Base-by-base conservation (phyloP, 2,888 invertebrate species). In the Saturnia pavonia region DNA sequence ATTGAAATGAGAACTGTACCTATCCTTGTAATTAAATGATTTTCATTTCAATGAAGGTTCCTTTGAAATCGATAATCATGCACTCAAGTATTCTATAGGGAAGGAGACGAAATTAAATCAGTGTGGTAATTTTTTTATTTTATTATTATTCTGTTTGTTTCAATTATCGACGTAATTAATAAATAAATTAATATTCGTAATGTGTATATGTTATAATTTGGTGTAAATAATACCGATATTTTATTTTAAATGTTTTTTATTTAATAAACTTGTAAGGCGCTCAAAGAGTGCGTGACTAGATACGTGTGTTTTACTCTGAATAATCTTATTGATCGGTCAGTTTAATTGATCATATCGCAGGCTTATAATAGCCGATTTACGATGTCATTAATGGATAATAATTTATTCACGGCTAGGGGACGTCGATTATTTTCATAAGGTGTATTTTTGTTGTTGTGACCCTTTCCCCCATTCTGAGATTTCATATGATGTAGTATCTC, bases 191-290 rank as follows among this genome's bases (percentile, higher is more conserved):
- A 57, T 57, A 57, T 25, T 11, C 57, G 25, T 57, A 54, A 6
- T n/a, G 19, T 57, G 57, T 57, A 57, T 25, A 57, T 57, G 57
- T 57, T 91, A 91, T 91, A 85, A 90, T 90, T 92, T 88, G 83
- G 85, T 92, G 92, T 92, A 91, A 88, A 92, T 92, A 91, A 86
- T 80, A 78, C 78, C 57, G 84, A 57, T 57, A 57, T 87, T 86
- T 88, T 89, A 88, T 89, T 88, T 86, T 85, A 88, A 88, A 87
- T 90, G 88, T 89, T 89, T 89, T 89, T 91, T 91, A 88, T 88
- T 82, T 80, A 78, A 83, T 82, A 81, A 84, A 82, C 78, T 85
- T 82, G 80, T 84, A 82, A 77, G 75, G 85, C 87, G 88, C 88
- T 88, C 76, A 82, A 86, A 88, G 88, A 88, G 88, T 83, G 77